These are phyloP conservation scores for Charaxes varanes DNA, from an alignment of 1,140 invertebrate genomes.

Conservation along the genomic window DNA sequence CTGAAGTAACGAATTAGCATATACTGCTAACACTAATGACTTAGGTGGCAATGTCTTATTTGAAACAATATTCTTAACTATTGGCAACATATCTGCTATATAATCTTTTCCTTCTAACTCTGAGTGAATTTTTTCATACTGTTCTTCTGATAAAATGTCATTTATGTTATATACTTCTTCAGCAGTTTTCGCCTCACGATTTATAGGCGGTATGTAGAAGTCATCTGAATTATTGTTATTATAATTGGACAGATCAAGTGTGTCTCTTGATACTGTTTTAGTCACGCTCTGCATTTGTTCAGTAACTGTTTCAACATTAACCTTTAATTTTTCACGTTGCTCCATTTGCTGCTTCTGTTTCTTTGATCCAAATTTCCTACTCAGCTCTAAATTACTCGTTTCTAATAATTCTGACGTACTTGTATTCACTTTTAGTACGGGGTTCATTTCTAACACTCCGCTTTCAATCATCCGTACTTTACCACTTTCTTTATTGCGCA, in stretches of 20 bases:
- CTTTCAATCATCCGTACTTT: conserved; percentile 51
- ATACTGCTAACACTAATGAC: conserved; percentile 36
- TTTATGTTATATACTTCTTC: conserved; percentile 42
- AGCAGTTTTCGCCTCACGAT: conserved; percentile 33
- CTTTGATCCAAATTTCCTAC: conserved; percentile 60
- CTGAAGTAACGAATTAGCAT: conserved; percentile 41
- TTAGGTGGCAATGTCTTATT: conserved; percentile 32
- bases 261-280: conserved; percentile 36
- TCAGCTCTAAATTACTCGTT: conserved; percentile 42
- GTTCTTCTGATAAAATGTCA: conserved; percentile 42
- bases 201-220: conserved; percentile 51
- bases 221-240: conserved; percentile 43
- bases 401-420: conserved; percentile 26
- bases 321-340: conserved; percentile 48
- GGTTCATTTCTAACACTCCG: conserved; percentile 35
- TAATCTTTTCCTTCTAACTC: conserved; percentile 47
- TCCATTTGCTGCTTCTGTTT: conserved; percentile 52
- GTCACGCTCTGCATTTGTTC: conserved; percentile 52
- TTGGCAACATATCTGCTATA: conserved; percentile 27
- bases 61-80: conserved; percentile 30
- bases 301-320: conserved; percentile 44
- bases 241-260: conserved; percentile 42
- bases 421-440: conserved; percentile 24
- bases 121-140: conserved; percentile 39
- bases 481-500: conserved; percentile 39